Base-by-base conservation (phyloP, 2,797 vertebrate genomes). In the Malurus splendens region DNA sequence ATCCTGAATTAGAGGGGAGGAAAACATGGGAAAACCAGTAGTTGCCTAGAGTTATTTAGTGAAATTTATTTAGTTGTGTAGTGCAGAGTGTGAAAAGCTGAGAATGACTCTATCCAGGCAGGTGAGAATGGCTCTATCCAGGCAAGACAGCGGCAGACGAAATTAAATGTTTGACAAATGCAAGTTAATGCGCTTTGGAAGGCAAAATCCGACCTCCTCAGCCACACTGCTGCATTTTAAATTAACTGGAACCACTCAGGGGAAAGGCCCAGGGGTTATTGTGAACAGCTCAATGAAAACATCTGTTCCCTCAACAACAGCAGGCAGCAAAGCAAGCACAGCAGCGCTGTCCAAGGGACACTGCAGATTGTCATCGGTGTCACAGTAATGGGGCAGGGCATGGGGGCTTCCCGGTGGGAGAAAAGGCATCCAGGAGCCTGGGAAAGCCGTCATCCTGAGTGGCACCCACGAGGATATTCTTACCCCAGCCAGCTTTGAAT, bases 151-250 rank as follows among this genome's bases (percentile, higher is more conserved):
- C 48, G 33, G 84, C 86, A 94, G 92, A 90, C 64, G 79, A 90
- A 93, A 95, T 94, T 82, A 90, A 95, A 86, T 89, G 93, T 90
- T 93, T 93, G 92, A 93, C 89, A 94, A 93, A 93, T 89, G 93
- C 92, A 87, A 91, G 90, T 78, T 92, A 95, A 90, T 89, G 92
- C 62, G 76, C 59, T 24, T 82, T 93, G 73, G 85, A 94, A 94
- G 68, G 76, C 70, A 80, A 80, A 89, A 89, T 85, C 42, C 54
- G 73, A 83, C 84, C 90, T 82, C 51, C 73, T 92, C 89, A 24
- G 82, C 74, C 90, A 89, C 82, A 44, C 19, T 91, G 89, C 89
- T 90, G 87, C 90, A 64, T 95, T 93, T 93, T 61, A 90, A 94
- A 94, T 93, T 80, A 94, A 90, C 90, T 93, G 82, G 71, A 92